A percentile compares a stretch with the other conserved stretches of the same genome.
Evolutionary conservation across 2,888 invertebrate species (phyloP).

Genomic region (Sphaerophoria taeniata): DNA sequence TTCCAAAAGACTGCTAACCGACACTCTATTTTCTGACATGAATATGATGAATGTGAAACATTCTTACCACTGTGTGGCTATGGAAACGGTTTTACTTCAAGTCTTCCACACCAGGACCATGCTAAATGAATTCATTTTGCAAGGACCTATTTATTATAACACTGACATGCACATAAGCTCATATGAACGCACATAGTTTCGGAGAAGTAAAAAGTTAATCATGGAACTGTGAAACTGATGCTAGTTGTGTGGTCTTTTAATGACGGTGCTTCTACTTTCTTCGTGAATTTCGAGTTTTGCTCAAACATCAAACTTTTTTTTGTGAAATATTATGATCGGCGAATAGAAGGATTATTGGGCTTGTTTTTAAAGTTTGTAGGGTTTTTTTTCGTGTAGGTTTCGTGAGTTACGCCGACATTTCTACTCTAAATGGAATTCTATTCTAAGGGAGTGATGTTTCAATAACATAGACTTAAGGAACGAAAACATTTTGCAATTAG

Average conservation of each 20-base stretch:
- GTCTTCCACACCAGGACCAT: slow-evolving; percentile 29
- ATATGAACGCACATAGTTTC: slow-evolving; percentile 2
- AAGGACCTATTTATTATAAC: slow-evolving; percentile 21
- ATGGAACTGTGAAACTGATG: slow-evolving; percentile 36
- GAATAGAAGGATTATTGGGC: too few species aligned
- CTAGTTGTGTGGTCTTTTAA: slow-evolving; percentile 32
- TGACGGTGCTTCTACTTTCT: too few species aligned
- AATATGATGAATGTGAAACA: slow-evolving; percentile 68
- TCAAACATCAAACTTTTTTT: too few species aligned
- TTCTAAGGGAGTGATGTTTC: too few species aligned
- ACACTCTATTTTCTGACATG: slow-evolving; percentile 29
- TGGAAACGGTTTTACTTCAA: slow-evolving; percentile 39
- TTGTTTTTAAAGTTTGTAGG: too few species aligned
- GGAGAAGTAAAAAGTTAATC: slow-evolving; percentile 57
- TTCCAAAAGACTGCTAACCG: slow-evolving; percentile 10
- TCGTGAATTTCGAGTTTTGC: too few species aligned
- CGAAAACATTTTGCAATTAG: too few species aligned
- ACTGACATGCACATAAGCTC: neutral
- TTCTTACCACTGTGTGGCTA: slow-evolving; percentile 21
- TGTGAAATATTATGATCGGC: too few species aligned
- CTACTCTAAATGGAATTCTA: too few species aligned
- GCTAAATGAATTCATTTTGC: slow-evolving; percentile 54
- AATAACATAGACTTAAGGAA: too few species aligned
- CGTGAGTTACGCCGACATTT: too few species aligned
- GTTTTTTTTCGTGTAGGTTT: too few species aligned